Evolutionary conservation across 2,797 vertebrate species (phyloP).

Genomic region (Tokudaia muenninki): DNA sequence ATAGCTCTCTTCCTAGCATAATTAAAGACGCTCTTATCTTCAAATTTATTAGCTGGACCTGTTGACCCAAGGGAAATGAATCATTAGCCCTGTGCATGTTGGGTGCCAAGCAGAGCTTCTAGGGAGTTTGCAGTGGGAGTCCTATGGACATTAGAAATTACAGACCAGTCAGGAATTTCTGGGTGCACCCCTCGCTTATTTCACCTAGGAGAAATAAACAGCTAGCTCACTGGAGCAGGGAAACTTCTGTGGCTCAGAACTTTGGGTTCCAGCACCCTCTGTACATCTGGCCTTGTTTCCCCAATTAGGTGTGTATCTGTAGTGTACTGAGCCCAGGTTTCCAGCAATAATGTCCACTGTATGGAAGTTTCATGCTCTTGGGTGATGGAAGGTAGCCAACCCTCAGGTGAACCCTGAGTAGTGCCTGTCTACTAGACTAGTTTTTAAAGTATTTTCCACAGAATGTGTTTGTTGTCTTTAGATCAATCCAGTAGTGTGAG

Average conservation of each 20-base stretch:
- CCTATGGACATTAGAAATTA: not conserved
- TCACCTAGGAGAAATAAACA: too few relatives aligned
- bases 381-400: not conserved
- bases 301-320: fast-evolving
- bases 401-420: not conserved
- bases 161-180: not conserved
- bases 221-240: not conserved
- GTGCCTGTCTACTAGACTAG: not conserved
- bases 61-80: too few relatives aligned
- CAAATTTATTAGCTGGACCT: not conserved
- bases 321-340: not conserved
- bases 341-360: fast-evolving
- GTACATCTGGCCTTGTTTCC: not conserved
- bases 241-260: not conserved
- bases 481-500: not conserved
- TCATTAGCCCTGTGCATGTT: fast-evolving
- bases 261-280: not conserved
- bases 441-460: not conserved
- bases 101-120: not conserved
- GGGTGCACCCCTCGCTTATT: not conserved
- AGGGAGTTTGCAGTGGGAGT: not conserved
- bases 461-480: not conserved
- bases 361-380: fast-evolving
- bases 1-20: not conserved
- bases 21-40: not conserved